Base-by-base conservation (phyloP, 2,888 invertebrate genomes). In the Pegoplata infirma region DNA sequence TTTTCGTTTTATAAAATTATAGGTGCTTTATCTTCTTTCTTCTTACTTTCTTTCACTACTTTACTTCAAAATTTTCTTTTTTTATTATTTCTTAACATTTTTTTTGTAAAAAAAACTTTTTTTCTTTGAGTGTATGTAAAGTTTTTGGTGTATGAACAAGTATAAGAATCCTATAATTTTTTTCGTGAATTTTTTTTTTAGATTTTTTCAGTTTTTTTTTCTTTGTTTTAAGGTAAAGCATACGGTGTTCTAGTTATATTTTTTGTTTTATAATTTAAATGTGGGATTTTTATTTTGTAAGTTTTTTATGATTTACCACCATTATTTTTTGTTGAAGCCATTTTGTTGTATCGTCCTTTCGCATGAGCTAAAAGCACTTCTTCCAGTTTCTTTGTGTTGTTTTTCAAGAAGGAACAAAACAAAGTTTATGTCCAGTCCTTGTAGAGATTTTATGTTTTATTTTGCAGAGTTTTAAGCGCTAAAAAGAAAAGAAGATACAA, bases 161-260 rank as follows among this genome's bases (percentile, higher is more conserved):
- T 68, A 49, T 63, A 32, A 49, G 51, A 64, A 61, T 67, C 63
- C 58, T 73, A 67, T 66, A 69, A 49, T 58, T 40, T 69, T 67
- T 56, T 75, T 53, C 81, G 77, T 69, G 8, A 12, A n/a, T 46
- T 67, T 74, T 66, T 76, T 80, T n/a, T n/a, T n/a, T n/a, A n/a
- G n/a, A n/a, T n/a, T 84, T 81, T n/a, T 80, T 55, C n/a, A 36
- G n/a, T 47, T 73, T 68, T 61, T 69, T 81, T 49, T 71, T 81
- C 67, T 81, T 81, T 64, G 56, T 83, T 84, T 84, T 81, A 69
- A 66, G 74, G 76, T 77, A 78, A 75, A 72, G 74, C 75, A 74
- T 72, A 74, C 82, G 86, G 86, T 85, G 85, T 85, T 85, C 85
- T 83, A 86, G 81, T 84, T 84, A 82, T 84, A 82, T 81, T 56